Evolutionary conservation across 2,113 vertebrate species (phyloP), one percentile per base, ranked within the genome.

Genomic region (Hepsetus odoe): DNA sequence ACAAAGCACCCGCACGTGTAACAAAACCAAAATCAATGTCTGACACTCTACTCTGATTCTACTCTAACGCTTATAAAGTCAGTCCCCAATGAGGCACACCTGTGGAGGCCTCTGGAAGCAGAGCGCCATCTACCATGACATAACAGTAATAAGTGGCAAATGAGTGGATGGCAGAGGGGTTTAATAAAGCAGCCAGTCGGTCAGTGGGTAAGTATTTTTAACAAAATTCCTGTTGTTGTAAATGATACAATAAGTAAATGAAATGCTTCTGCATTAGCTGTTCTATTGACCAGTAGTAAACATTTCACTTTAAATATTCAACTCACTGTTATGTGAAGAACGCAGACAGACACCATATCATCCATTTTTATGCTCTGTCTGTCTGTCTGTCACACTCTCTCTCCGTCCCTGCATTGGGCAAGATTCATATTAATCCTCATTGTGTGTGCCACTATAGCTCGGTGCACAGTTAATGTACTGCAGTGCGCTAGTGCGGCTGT

Each of bases 391-490:
- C 55, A 16, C 4, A 16, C 13, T 30, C 26, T 24, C 7, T 46
- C 16, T 10, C 10, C 46, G 28, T 33, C 7, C 56, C 28, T 28
- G 40, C 56, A 1, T 28, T 42, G 35, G 35, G 53, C 22, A 46
- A 22, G 30, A 12, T 53, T n/a, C 18, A 5, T 42, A 55, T 72
- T 64, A 79, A 79, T 79, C 68, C 69, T 72, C 13, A 66, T 33
- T 44, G 33, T 32, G n/a, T 8, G 46, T 46, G 20, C 49, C 61
- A 55, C 69, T 72, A 40, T 64, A 72, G 53, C 49, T 72, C 58
- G 33, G 24, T 56, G 33, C 18, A 79, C 58, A 40, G 32, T 33
- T 65, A 71, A 28, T 53, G 32, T 44, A 32, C 35, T 66, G 51
- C 33, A 72, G 33, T 56, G 53, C 33, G 22, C 32, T 22, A 72